Conservation (phyloP, 37 sponge, comb jelly and placozoan genomes). For the Diacarnus erythraeanus region DNA sequence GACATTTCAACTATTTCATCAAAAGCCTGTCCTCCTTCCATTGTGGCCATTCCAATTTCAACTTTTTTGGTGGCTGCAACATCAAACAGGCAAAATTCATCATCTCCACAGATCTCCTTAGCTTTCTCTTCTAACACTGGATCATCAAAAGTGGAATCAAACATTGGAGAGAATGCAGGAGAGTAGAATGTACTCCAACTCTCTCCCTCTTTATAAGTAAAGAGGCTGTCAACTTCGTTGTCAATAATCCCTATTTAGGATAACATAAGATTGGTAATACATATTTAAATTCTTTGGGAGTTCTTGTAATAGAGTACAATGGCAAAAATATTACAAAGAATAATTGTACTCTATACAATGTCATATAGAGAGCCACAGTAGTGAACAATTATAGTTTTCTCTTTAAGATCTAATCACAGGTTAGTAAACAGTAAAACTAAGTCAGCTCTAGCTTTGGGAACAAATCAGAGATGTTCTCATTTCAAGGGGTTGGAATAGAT, state of each 20-base stretch:
- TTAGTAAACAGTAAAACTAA: too few species aligned
- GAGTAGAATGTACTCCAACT: slow-evolving; percentile 47
- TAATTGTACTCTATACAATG: too few species aligned
- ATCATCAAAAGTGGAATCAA: slow-evolving; percentile 41
- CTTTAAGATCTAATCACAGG: too few species aligned
- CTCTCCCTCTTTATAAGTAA: slow-evolving; percentile 29
- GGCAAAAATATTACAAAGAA: too few species aligned
- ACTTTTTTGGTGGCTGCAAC: slow-evolving; percentile 54
- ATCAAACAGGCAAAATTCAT: slow-evolving; percentile 59
- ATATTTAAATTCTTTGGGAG: too few species aligned
- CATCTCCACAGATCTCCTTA: slow-evolving; percentile 35
- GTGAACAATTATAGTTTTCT: too few species aligned
- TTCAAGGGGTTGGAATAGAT: too few species aligned
- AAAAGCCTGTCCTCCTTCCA: slow-evolving; percentile 14
- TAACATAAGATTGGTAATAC: background rate
- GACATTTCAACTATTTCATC: slow-evolving; percentile 41
- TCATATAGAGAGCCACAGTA: too few species aligned
- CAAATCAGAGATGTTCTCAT: too few species aligned
- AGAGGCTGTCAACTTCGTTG: slow-evolving; percentile 31
- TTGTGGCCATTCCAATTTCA: slow-evolving; percentile 56
- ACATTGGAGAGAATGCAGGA: slow-evolving; percentile 53
- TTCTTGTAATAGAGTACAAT: too few species aligned
- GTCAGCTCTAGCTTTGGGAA: too few species aligned
- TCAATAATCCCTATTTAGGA: slow-evolving; percentile 50
- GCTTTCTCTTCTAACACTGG: slow-evolving; percentile 46